Evolutionary conservation across 2,888 invertebrate genomes (phyloP).

Genomic region (Acronicta psi): DNA sequence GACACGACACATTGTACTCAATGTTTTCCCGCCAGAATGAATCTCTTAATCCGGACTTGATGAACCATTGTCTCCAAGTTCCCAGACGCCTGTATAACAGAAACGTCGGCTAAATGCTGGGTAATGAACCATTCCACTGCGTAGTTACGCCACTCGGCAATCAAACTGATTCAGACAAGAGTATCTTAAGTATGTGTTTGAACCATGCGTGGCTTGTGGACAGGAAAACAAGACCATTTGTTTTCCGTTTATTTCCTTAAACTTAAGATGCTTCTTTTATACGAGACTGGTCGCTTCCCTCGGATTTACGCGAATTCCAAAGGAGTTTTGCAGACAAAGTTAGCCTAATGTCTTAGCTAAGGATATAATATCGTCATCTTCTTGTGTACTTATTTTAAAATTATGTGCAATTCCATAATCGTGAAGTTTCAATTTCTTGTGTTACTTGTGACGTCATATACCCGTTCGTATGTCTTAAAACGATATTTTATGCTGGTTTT

Average conservation of each 20-base stretch:
- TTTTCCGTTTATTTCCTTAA: slow-evolving; percentile 9
- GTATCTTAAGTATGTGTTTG: slow-evolving; percentile 12
- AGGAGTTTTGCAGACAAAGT: no score
- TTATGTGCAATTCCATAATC: no score
- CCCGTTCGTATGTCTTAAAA: no score
- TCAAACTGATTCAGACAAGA: slow-evolving; percentile 45
- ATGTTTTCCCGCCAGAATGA: slow-evolving; percentile 10
- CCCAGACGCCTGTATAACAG: slow-evolving; percentile 33
- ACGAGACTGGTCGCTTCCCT: no score
- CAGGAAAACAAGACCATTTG: slow-evolving; percentile 35
- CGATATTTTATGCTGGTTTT: no score
- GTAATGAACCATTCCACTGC: slow-evolving; percentile 54
- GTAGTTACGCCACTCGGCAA: slow-evolving; percentile 47
- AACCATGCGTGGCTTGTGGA: slow-evolving; percentile 4
- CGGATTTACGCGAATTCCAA: no score
- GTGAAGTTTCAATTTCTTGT: no score
- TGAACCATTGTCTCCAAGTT: slow-evolving; percentile 50
- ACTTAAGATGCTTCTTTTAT: not conserved
- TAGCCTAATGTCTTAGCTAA: no score
- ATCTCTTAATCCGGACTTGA: slow-evolving; percentile 53
- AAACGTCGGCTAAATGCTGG: slow-evolving; percentile 46
- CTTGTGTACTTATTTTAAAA: no score
- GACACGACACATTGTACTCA: no score
- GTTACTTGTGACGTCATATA: no score
- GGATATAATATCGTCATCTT: no score